Percentiles rank a stretch among this genome's conserved stretches.
Evolutionary conservation across 2,797 vertebrate species (phyloP).

Genomic region (Tokudaia muenninki): DNA sequence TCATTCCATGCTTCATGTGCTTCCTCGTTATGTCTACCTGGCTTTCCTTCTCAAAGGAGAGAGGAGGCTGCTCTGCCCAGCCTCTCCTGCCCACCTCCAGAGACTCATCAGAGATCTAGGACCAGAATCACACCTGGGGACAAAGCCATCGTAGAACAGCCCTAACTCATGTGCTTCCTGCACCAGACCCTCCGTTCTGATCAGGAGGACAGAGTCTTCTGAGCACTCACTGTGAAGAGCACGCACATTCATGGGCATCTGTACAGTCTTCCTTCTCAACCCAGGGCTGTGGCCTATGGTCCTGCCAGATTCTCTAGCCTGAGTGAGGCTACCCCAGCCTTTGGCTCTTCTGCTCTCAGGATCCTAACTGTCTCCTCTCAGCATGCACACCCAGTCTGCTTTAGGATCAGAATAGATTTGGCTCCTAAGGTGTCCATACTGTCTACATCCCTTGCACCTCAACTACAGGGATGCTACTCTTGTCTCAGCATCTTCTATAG

Average conservation of each 20-base stretch:
- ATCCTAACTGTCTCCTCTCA: not conserved
- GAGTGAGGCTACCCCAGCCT: not conserved
- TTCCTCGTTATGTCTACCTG: not conserved
- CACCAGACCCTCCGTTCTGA: not conserved
- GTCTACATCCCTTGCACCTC: not conserved
- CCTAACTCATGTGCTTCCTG: not conserved
- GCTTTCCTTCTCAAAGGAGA: not conserved
- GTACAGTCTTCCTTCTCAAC: not conserved
- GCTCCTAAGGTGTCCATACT: not conserved
- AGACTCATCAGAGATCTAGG: not conserved
- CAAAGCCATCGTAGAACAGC: not conserved
- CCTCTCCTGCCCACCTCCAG: not conserved
- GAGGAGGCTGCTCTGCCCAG: not conserved
- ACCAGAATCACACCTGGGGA: not conserved
- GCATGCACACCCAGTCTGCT: not conserved
- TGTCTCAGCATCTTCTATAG: not conserved
- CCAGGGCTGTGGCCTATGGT: not conserved
- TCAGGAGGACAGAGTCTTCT: not conserved
- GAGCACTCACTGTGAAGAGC: not conserved
- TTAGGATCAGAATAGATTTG: not conserved
- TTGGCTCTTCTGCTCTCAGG: not conserved
- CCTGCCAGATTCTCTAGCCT: not conserved
- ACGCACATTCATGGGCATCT: fast-evolving
- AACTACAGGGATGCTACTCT: not conserved
- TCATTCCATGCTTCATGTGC: not conserved